phyloP scores from a whole-genome alignment of 1,140 invertebrate species.

The Nylanderia fulva region DNA sequence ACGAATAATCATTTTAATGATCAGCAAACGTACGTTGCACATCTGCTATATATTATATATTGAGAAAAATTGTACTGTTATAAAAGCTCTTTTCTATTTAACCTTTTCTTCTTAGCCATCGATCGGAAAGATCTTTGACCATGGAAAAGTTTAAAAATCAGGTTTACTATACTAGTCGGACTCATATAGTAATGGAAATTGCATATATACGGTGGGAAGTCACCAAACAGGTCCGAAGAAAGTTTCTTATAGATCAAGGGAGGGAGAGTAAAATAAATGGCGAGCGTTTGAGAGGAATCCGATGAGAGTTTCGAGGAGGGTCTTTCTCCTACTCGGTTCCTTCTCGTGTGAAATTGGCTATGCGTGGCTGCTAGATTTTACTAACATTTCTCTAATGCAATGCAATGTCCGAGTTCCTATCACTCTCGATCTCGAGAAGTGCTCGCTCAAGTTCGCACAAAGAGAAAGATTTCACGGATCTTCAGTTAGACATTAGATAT shows the following conservation, averaged over 20 bases:
- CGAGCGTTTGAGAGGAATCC: conserved; percentile 58
- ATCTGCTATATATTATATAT: background rate
- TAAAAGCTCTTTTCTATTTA: conserved; percentile 27
- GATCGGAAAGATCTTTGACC: conserved; percentile 52
- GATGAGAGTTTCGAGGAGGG: conserved; percentile 61
- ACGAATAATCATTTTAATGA: background rate
- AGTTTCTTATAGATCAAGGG: conserved; percentile 48
- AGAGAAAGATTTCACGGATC: conserved; percentile 40
- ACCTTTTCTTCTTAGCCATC: background rate
- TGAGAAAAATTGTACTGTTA: background rate
- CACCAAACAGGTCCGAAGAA: conserved; percentile 69
- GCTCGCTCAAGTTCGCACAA: conserved; percentile 1
- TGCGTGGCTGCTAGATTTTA: conserved; percentile 38
- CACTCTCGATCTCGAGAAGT: conserved; percentile 31
- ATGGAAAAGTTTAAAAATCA: background rate
- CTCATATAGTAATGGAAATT: background rate
- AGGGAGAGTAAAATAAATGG: conserved; percentile 61
- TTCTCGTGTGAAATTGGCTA: conserved; percentile 41
- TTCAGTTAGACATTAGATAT: conserved; percentile 14
- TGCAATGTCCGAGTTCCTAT: conserved; percentile 35
- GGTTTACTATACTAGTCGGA: background rate
- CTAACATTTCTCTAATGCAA: conserved; percentile 45
- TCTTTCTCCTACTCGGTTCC: conserved; percentile 48
- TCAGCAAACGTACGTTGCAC: background rate
- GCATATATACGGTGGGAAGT: background rate